Percentiles rank a stretch among this genome's conserved stretches.
These are phyloP conservation scores for Drosophila santomea DNA, from an alignment of 1,140 invertebrate species.

Conservation along the genomic window DNA sequence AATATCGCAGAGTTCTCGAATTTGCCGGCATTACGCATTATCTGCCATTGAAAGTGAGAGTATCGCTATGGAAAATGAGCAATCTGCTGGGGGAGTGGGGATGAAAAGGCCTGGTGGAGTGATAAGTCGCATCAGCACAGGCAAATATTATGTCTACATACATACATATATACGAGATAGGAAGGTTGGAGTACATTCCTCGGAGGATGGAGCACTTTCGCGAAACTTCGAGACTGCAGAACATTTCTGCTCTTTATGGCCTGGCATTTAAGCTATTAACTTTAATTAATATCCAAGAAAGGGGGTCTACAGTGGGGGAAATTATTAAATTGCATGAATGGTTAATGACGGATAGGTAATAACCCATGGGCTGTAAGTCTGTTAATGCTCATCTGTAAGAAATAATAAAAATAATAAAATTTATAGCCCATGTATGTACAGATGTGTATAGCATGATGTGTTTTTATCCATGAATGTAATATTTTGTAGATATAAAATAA, in stretches of 20 bases:
- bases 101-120: slow-evolving; percentile 13
- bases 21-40: slow-evolving; percentile 46
- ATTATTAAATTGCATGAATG: neutral
- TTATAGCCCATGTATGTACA: no score
- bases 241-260: slow-evolving; percentile 1
- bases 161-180: neutral
- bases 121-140: slow-evolving; percentile 16
- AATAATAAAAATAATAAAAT: no score
- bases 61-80: slow-evolving; percentile 28
- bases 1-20: slow-evolving; percentile 60
- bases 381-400: no score
- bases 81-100: slow-evolving; percentile 1
- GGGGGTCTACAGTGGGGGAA: neutral
- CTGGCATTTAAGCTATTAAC: neutral
- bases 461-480: no score
- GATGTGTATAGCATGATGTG: no score
- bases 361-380: no score
- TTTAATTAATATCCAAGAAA: slow-evolving; percentile 2
- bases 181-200: neutral
- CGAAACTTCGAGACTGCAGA: slow-evolving; percentile 7
- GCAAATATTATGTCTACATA: slow-evolving; percentile 16
- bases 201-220: slow-evolving; percentile 17
- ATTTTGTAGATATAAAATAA: no score
- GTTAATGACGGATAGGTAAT: neutral
- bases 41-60: slow-evolving; percentile 45